phyloP scores from a whole-genome alignment of 2,888 invertebrate genomes.

The Nebria salina region DNA sequence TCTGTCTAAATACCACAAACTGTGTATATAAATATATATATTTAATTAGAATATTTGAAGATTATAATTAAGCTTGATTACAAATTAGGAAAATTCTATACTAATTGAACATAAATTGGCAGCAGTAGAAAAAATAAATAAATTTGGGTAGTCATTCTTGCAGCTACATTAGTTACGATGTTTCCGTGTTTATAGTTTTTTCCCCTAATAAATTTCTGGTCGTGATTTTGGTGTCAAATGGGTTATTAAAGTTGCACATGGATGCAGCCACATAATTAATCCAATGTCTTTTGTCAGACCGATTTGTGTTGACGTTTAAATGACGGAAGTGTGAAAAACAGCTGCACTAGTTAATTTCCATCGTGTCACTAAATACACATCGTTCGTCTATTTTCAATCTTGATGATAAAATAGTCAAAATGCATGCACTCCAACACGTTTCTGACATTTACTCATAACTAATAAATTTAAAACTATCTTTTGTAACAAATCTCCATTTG shows the following conservation, averaged over 20 bases:
- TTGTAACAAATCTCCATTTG: not conserved
- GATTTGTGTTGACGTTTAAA: slow-evolving; percentile 33
- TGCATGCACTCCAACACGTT: not conserved
- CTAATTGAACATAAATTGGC: too few relatives aligned
- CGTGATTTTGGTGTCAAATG: not conserved
- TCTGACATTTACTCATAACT: not conserved
- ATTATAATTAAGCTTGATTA: too few relatives aligned
- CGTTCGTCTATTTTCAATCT: slow-evolving; percentile 39
- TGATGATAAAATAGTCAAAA: slow-evolving; percentile 29
- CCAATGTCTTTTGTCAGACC: slow-evolving; percentile 34
- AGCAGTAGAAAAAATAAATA: not conserved
- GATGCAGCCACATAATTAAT: not conserved
- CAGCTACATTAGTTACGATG: not conserved
- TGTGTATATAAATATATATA: too few relatives aligned
- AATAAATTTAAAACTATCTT: not conserved
- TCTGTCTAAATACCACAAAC: too few relatives aligned
- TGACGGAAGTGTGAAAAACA: slow-evolving; percentile 45
- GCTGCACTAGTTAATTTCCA: slow-evolving; percentile 43
- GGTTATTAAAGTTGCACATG: not conserved
- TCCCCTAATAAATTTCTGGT: not conserved
- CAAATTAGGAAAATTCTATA: too few relatives aligned
- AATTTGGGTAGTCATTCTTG: not conserved
- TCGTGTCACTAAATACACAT: slow-evolving; percentile 27
- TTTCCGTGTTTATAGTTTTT: not conserved
- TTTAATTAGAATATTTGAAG: too few relatives aligned